Evolutionary conservation across 2,797 vertebrate genomes (phyloP).

Genomic region (Periophthalmus magnuspinnatus): DNA sequence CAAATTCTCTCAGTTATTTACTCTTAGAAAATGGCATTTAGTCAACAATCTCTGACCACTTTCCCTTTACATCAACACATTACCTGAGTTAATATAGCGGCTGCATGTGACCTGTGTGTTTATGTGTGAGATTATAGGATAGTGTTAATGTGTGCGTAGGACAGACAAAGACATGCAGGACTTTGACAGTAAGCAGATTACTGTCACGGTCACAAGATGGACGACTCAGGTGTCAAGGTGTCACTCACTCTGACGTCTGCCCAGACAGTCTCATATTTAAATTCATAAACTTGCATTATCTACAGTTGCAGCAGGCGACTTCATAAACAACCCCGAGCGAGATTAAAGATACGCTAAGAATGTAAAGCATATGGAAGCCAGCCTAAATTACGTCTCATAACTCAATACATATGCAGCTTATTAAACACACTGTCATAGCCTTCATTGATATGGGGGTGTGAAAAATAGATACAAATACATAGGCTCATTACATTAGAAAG

Average conservation of each 20-base stretch:
- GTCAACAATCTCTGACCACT: neutral
- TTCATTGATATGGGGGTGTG: neutral
- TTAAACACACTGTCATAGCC: neutral
- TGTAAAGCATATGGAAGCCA: neutral
- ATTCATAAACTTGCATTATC: slow-evolving; percentile 37
- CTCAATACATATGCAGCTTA: slow-evolving; percentile 7
- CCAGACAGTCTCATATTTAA: slow-evolving; percentile 18
- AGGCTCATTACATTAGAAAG: neutral
- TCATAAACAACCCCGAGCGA: neutral
- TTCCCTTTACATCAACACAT: neutral
- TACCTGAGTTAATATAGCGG: slow-evolving; percentile 15
- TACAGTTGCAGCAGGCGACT: neutral
- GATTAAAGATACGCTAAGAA: slow-evolving; percentile 1
- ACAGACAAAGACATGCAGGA: slow-evolving; percentile 45
- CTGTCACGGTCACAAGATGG: slow-evolving; percentile 35
- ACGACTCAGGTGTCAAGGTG: slow-evolving; percentile 56
- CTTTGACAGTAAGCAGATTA: slow-evolving; percentile 63
- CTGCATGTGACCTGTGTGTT: slow-evolving; percentile 12
- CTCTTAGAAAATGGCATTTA: neutral
- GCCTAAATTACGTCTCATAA: slow-evolving; percentile 12
- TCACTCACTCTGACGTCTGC: slow-evolving; percentile 37
- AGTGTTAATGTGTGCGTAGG: slow-evolving; percentile 29
- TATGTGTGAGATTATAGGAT: slow-evolving; percentile 36
- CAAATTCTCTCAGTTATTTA: too few relatives aligned
- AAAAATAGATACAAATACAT: neutral